Base-by-base conservation (phyloP, 53 echinoderm and acorn worm species). In the Zoroaster sp. region DNA sequence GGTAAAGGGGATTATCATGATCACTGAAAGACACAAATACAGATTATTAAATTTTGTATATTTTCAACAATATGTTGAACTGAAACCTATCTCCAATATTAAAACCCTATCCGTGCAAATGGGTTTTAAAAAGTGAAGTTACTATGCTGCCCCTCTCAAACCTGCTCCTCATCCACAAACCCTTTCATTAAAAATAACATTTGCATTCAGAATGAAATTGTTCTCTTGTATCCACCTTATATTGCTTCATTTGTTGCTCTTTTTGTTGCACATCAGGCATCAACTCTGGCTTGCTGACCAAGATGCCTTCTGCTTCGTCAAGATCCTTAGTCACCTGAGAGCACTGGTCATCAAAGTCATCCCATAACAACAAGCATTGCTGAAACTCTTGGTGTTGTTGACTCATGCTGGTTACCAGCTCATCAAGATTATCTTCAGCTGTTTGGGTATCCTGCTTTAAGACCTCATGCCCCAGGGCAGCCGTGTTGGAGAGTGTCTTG, bases 401-500 rank as follows among this genome's bases (percentile, higher is more conserved):
- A 25, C 20, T 14, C 68, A 92, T 20, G 66, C 89, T 42, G 11
- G 74, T 42, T 35, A 39, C 9, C 51, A 91, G 43, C 42, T 59
- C 89, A 38, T 92, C 69, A 49, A 87, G 66, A 49, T 49, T 40
- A 71, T n/a, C 71, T 67, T 87, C 33, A 49, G 66, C 55, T 20
- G 53, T 66, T 46, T 35, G 68, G 43, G 46, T 25, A 30, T 82
- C 82, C 46, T 45, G 75, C 47, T 75, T 42, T 30, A 95, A 83
- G 66, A 34, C 37, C n/a, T 78, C 91, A 4, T 95, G 91, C 4
- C 95, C 95, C 2, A 83, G 38, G n/a, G 72, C 69, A 18, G 91
- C 88, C 12, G 95, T 93, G 74, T 85, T 89, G 21, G 91, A 86
- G 1, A 93, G 37, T 15, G 93, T 89, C 54, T 91, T 95, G 14